Percentiles rank a stretch among this genome's conserved stretches.
Conservation (phyloP, 1,140 invertebrate species). For the Cydia strobilella region DNA sequence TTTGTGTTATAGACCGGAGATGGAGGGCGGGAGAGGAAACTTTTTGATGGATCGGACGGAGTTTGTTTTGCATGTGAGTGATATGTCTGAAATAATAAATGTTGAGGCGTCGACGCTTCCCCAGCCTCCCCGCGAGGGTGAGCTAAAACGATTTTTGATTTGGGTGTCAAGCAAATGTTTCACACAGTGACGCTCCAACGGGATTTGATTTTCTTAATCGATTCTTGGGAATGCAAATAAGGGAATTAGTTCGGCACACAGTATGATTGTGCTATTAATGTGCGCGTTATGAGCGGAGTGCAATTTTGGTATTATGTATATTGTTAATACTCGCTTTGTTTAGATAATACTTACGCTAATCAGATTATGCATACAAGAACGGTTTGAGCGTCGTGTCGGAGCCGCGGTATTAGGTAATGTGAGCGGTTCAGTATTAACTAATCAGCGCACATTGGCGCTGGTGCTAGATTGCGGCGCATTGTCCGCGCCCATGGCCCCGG, state of each 20-base stretch:
- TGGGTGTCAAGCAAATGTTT: constrained; percentile 80
- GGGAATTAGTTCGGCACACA: constrained; percentile 34
- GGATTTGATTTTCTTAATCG: constrained; percentile 79
- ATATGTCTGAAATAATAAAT: constrained; percentile 81
- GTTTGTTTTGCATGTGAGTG: constrained; percentile 81
- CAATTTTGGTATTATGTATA: constrained; percentile 50
- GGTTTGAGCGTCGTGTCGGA: constrained; percentile 59
- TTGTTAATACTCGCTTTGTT: constrained; percentile 69
- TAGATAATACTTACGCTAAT: constrained; percentile 72
- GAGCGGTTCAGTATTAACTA: constrained; percentile 76
- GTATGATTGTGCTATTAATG: constrained; percentile 31
- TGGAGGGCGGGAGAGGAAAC: constrained; percentile 62
- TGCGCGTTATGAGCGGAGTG: constrained; percentile 25
- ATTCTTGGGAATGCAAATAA: constrained; percentile 64
- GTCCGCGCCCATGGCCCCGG: constrained; percentile 72
- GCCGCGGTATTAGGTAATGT: constrained; percentile 70
- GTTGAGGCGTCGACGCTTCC: constrained; percentile 78
- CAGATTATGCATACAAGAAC: constrained; percentile 79
- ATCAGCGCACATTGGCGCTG: constrained; percentile 75
- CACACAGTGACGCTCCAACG: constrained; percentile 69
- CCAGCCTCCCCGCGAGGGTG: constrained; percentile 68
- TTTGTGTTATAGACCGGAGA: constrained; percentile 64
- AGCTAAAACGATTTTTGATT: constrained; percentile 80
- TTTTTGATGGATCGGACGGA: constrained; percentile 80
- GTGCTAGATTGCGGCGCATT: constrained; percentile 74